These are phyloP conservation scores for Archivesica marissinica DNA, from an alignment of 1,140 invertebrate genomes.

Conservation along the genomic window DNA sequence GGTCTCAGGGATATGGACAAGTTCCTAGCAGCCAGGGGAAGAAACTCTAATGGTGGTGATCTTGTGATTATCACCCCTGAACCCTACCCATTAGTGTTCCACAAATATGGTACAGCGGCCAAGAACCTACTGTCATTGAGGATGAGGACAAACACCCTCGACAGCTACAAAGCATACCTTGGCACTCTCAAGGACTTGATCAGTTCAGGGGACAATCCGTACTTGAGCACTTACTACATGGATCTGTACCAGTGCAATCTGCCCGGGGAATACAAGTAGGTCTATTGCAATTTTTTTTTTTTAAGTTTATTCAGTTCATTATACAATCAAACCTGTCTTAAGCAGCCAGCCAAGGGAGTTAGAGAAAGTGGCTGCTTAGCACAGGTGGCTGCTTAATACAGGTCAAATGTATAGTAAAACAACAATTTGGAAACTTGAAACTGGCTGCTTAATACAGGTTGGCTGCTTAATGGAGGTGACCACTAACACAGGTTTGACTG, in stretches of 20 bases:
- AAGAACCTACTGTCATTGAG: conserved; percentile 71
- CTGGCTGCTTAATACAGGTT: too few relatives aligned
- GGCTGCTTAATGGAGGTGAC: too few relatives aligned
- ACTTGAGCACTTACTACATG: conserved; percentile 77
- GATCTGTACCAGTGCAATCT: conserved; percentile 75
- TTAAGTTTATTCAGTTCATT: too few relatives aligned
- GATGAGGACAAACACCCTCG: conserved; percentile 63
- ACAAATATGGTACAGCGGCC: conserved; percentile 52
- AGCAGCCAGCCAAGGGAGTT: too few relatives aligned
- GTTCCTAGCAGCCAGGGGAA: conserved; percentile 60
- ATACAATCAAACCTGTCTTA: too few relatives aligned
- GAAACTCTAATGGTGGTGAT: conserved; percentile 10
- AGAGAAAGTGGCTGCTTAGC: too few relatives aligned
- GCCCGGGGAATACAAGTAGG: conserved; percentile 71
- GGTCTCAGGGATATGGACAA: conserved; percentile 50
- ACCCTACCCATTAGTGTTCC: conserved; percentile 61
- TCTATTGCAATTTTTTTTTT: too few relatives aligned
- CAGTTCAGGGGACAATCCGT: conserved; percentile 56
- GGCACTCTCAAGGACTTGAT: conserved; percentile 5
- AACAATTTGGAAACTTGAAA: too few relatives aligned
- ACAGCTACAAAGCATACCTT: conserved; percentile 65
- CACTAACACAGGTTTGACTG: too few relatives aligned
- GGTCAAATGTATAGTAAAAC: too few relatives aligned
- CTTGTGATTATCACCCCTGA: conserved; percentile 73
- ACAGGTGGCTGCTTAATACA: too few relatives aligned